Evolutionary conservation across 2,113 vertebrate species (phyloP).

Genomic region (Myrmophylax atrothorax): DNA sequence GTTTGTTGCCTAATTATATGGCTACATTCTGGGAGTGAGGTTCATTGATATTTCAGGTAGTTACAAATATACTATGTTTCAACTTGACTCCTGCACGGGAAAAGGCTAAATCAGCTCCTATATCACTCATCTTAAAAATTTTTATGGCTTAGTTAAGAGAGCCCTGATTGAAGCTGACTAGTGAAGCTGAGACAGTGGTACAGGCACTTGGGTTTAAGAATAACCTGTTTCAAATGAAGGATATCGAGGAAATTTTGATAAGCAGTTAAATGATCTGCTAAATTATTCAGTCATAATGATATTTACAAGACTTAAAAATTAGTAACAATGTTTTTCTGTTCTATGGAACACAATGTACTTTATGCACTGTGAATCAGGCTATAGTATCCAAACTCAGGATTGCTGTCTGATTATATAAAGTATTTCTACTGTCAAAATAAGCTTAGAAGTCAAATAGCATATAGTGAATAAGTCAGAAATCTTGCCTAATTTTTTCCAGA

Average conservation of each 20-base stretch:
- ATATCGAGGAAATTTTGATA: not conserved
- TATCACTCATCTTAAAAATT: not conserved
- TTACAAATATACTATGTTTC: not conserved
- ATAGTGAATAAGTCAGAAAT: not conserved
- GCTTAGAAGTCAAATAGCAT: not conserved
- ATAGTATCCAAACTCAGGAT: not conserved
- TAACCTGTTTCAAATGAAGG: not conserved
- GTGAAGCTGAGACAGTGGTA: not conserved
- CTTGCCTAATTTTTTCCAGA: not conserved
- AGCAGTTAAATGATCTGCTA: not conserved
- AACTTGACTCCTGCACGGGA: not conserved
- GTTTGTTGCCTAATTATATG: not conserved
- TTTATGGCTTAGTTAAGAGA: not conserved
- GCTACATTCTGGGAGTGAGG: not conserved
- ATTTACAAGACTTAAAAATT: not conserved
- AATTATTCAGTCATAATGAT: conserved; percentile 5
- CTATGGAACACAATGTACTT: not conserved
- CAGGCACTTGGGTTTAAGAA: not conserved
- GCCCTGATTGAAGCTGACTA: not conserved
- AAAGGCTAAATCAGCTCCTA: not conserved
- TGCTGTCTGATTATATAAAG: not conserved
- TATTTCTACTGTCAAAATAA: not conserved
- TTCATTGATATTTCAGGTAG: not conserved
- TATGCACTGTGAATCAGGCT: not conserved
- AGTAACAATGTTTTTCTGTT: not conserved